Evolutionary conservation across 2,888 invertebrate genomes (phyloP), one percentile per base, ranked within the genome.

Genomic region (Liodrosophila aerea): DNA sequence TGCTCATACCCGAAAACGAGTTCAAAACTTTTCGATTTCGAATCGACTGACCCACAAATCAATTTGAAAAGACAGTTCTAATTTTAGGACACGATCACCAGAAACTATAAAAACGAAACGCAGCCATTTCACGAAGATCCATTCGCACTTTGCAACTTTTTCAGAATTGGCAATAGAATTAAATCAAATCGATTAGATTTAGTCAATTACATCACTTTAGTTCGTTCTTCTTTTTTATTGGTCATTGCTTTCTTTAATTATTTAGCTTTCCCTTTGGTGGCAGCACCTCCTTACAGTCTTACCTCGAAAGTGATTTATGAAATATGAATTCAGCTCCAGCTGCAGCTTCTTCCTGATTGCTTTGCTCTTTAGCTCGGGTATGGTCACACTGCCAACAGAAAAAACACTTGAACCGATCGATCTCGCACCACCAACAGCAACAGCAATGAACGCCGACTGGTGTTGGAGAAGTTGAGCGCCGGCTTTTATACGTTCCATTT

Each of bases 21-120:
- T 86, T 86, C 86, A 86, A 81, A 77, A 84, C 86, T 82, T 82
- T 82, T 81, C 82, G 81, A 74, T 75, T 64, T 86, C 80, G 86
- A 76, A 81, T 76, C 74, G 44, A 81, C 66, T 80, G 80, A 80
- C 80, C 86, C 80, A 80, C 67, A 85, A 77, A 73, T 66, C 62
- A 69, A 70, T 62, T 54, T 27, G 52, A 64, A 51, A 56, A 54
- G 73, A 70, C 71, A 68, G 59, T 41, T 67, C 84, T 69, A 80
- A 76, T 50, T 85, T 73, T 80, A 80, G 85, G 70, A 53, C 59
- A 64, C 64, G 63, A 59, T 39, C 51, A 31, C 37, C 45, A 57
- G n/a, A n/a, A n/a, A n/a, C n/a, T n/a, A n/a, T n/a, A n/a, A n/a
- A n/a, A 46, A 33, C 11, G 44, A 40, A 50, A 52, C 12, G 22